Conservation (phyloP, 2,797 vertebrate species). For the Aulostomus chinensis region DNA sequence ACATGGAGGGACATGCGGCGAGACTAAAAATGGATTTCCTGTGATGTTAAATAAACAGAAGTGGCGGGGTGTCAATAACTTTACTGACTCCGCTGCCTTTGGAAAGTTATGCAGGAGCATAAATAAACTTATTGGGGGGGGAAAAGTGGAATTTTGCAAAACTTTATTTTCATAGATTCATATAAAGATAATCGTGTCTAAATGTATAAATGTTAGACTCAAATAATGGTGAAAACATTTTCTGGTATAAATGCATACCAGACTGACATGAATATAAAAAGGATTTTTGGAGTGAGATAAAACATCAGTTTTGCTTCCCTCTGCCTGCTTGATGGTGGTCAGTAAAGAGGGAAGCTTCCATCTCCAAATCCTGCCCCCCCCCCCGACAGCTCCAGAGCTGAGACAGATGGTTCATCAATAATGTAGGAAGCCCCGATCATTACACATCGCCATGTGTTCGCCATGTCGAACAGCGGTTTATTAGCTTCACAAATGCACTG, state of each 20-base stretch:
- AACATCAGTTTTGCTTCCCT: slow-evolving; percentile 18
- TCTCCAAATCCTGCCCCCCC: slow-evolving; percentile 21
- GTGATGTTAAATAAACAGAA: slow-evolving; percentile 66
- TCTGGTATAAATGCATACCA: slow-evolving; percentile 7
- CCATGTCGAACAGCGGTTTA: slow-evolving; percentile 54
- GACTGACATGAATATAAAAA: slow-evolving; percentile 1
- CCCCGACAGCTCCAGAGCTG: slow-evolving; percentile 35
- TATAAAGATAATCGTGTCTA: neutral
- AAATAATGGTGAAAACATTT: neutral
- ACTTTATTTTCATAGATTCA: neutral
- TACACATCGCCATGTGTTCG: slow-evolving; percentile 64
- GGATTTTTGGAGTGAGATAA: slow-evolving; percentile 10
- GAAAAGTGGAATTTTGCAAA: slow-evolving; percentile 5
- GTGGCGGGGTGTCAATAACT: slow-evolving; percentile 21
- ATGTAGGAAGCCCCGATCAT: slow-evolving; percentile 65
- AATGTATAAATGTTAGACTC: neutral
- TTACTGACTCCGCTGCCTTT: slow-evolving; percentile 39
- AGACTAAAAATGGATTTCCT: slow-evolving; percentile 59
- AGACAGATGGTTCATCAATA: slow-evolving; percentile 78
- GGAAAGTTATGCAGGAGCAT: slow-evolving; percentile 34
- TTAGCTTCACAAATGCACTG: slow-evolving; percentile 51
- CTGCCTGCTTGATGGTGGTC: slow-evolving; percentile 16
- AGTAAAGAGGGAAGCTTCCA: slow-evolving; percentile 13
- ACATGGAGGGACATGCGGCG: slow-evolving; percentile 42
- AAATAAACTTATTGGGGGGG: slow-evolving; percentile 24